Conservation (phyloP, 2,113 vertebrate species). For the Apaloderma vittatum region DNA sequence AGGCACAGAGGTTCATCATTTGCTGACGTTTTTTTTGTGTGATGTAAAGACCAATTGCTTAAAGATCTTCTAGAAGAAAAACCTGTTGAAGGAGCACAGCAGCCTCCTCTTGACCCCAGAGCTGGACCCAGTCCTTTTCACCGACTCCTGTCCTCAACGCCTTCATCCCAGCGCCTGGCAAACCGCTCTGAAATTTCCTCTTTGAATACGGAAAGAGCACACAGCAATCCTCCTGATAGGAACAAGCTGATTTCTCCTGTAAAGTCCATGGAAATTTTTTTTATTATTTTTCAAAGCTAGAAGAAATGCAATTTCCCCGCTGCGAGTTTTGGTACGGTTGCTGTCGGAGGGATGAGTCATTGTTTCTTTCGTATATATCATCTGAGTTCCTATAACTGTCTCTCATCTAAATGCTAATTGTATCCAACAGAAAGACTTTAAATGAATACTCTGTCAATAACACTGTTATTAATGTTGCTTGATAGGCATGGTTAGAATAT, state of each 20-base stretch:
- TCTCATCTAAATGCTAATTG: slow-evolving; percentile 70
- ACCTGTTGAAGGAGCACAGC: not conserved
- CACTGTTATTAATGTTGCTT: slow-evolving; percentile 70
- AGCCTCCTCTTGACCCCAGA: not conserved
- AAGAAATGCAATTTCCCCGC: not conserved
- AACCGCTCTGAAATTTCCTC: not conserved
- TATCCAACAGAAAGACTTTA: slow-evolving; percentile 67
- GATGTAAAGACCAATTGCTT: not conserved
- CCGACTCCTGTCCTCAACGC: not conserved
- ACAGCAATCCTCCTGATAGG: not conserved
- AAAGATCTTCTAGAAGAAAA: not conserved
- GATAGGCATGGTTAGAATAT: slow-evolving; percentile 64
- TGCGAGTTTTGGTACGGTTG: not conserved
- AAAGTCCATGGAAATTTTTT: not conserved
- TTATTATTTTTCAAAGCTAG: not conserved
- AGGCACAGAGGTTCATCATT: no score
- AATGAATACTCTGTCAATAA: slow-evolving; percentile 70
- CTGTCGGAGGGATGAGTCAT: slow-evolving; percentile 57
- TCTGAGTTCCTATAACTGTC: slow-evolving; percentile 65
- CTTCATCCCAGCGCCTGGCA: not conserved
- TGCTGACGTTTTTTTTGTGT: not conserved
- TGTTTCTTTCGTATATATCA: slow-evolving; percentile 55
- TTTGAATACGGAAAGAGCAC: not conserved
- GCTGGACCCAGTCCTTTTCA: not conserved
- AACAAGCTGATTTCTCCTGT: not conserved